Base-by-base conservation (phyloP, 2,888 invertebrate genomes). In the Philonicus albiceps region DNA sequence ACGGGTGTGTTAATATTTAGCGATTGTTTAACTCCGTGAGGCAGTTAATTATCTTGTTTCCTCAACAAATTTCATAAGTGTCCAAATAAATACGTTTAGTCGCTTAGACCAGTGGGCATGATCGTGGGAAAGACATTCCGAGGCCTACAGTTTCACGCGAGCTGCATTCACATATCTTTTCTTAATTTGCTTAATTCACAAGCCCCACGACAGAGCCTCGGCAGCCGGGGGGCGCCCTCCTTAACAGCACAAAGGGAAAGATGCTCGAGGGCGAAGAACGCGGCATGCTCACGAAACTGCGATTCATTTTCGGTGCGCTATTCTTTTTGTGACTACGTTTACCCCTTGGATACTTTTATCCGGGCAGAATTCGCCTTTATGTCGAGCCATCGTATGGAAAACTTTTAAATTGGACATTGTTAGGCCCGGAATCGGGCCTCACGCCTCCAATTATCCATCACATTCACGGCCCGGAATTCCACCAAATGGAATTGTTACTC, bases 391-490 rank as follows among this genome's bases (percentile, higher is more conserved):
- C 40, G 73, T 84, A 64, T 73, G 73, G 73, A 84, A 84, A 72
- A 43, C 84, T 43, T 72, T 84, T 72, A 84, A 84, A 84, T 84
- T 84, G 84, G 84, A 31, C 37, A 84, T 84, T 73, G 84, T 73
- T 72, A 73, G 16, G 37, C 27, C 73, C 30, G 84, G 30, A 73
- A 37, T 73, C 73, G 84, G 73, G 84, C 84, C 72, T 84, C 84
- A 84, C 84, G 84, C 84, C 84, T 84, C 84, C 84, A 84, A 84
- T 84, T 84, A 84, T 84, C 84, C 84, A 84, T 34, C 73, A 43
- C 84, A 72, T 73, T 73, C 73, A 73, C 4, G 64, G 81, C 22
- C 37, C 8, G 49, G 64, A 37, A 64, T 64, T 34, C 6, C 22
- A 34, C 43, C 64, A 76, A 85, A 75, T 85, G 75, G 85, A 85